Evolutionary conservation across 2,113 vertebrate genomes (phyloP).

Genomic region (Martes martes): DNA sequence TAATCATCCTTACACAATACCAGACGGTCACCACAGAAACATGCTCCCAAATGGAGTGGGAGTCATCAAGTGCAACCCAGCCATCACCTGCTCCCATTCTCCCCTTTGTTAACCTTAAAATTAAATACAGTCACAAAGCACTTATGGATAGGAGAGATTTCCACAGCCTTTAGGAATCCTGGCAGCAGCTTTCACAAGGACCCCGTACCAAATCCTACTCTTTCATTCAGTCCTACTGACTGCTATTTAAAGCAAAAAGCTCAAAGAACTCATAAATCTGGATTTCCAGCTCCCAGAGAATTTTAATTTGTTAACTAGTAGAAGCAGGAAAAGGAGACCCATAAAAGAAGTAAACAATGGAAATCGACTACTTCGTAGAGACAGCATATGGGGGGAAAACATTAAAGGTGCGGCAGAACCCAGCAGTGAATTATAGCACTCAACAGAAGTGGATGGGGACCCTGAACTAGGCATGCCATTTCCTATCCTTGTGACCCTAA

Average conservation of each 20-base stretch:
- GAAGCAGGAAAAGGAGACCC: not conserved
- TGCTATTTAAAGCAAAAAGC: slow-evolving; percentile 11
- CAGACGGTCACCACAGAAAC: slow-evolving; percentile 52
- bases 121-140: slow-evolving; percentile 64
- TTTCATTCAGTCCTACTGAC: not conserved
- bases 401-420: not conserved
- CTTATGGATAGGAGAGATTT: slow-evolving; percentile 21
- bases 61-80: slow-evolving; percentile 56
- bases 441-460: not conserved
- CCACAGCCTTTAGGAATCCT: slow-evolving; percentile 40
- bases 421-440: not conserved
- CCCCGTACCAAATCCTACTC: not conserved
- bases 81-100: slow-evolving; percentile 65
- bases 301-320: slow-evolving; percentile 19
- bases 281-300: not conserved
- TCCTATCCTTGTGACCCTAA: not conserved
- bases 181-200: not conserved
- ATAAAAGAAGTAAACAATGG: slow-evolving; percentile 35
- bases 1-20: slow-evolving; percentile 46
- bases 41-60: not conserved
- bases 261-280: not conserved
- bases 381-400: not conserved
- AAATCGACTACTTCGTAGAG: not conserved
- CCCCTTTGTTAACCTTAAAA: slow-evolving; percentile 68
- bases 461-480: not conserved